Evolutionary conservation across 2,888 invertebrate genomes (phyloP).

Genomic region (Acleris emargana): DNA sequence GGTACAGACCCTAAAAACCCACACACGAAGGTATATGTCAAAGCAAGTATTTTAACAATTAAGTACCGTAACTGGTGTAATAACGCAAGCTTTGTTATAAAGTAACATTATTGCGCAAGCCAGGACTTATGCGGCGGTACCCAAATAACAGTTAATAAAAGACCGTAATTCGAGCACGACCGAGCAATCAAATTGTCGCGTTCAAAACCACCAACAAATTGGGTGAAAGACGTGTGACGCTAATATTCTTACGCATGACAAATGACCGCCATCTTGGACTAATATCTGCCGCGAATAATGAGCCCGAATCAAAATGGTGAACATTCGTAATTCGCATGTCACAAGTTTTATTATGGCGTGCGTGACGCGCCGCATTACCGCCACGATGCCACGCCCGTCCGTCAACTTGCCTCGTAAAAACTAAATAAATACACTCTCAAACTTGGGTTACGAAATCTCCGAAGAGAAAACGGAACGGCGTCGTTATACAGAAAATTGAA

Average conservation of each 20-base stretch:
- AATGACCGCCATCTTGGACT: slow-evolving; percentile 68
- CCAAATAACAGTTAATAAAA: slow-evolving; percentile 32
- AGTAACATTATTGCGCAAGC: slow-evolving; percentile 1
- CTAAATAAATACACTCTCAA: slow-evolving; percentile 41
- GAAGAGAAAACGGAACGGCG: slow-evolving; percentile 40
- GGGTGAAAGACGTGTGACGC: slow-evolving; percentile 75
- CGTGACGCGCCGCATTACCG: slow-evolving; percentile 55
- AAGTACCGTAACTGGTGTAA: neutral
- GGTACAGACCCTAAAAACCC: no score
- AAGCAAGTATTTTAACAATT: neutral
- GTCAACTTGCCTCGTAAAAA: slow-evolving; percentile 43
- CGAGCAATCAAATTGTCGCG: slow-evolving; percentile 53
- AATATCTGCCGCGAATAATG: slow-evolving; percentile 60
- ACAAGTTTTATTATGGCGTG: slow-evolving; percentile 56
- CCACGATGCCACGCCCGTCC: slow-evolving; percentile 44
- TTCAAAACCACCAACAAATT: slow-evolving; percentile 69
- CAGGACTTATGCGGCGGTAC: slow-evolving; percentile 7
- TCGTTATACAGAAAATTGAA: slow-evolving; percentile 33
- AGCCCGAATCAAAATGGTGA: slow-evolving; percentile 63
- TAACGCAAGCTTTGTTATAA: no score
- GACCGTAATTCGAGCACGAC: slow-evolving; percentile 39
- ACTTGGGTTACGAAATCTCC: slow-evolving; percentile 41
- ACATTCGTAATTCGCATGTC: slow-evolving; percentile 68
- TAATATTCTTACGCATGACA: slow-evolving; percentile 76
- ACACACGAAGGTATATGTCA: no score